A percentile compares a stretch with the other conserved stretches of the same genome.
These are phyloP conservation scores for Drosophila nigritarsus DNA, from an alignment of 2,888 invertebrate genomes.

Conservation along the genomic window DNA sequence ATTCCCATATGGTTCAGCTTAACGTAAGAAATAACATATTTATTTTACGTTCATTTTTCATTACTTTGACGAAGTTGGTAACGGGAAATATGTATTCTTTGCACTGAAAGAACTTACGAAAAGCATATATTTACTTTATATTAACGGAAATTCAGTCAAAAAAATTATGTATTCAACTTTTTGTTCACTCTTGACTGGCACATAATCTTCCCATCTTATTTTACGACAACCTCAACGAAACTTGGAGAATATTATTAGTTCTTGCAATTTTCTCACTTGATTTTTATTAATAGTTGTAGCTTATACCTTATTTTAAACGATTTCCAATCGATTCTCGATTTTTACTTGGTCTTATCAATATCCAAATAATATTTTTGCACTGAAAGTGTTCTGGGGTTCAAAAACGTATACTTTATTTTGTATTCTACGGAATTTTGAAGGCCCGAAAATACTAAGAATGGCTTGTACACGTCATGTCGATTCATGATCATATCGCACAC, in stretches of 20 bases:
- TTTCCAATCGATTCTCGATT: not conserved
- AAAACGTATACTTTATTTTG: constrained; percentile 3
- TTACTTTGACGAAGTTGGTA: not conserved
- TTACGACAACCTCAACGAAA: not conserved
- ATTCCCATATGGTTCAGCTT: constrained; percentile 16
- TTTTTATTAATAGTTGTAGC: not conserved
- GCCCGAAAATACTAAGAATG: constrained; percentile 31
- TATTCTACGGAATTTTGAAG: constrained; percentile 18
- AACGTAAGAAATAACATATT: constrained; percentile 5
- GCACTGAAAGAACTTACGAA: not conserved
- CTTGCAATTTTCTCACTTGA: not conserved
- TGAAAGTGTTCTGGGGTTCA: too few relatives aligned
- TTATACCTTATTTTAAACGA: not conserved
- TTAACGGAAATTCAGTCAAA: not conserved
- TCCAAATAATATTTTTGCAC: not conserved
- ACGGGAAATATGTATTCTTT: not conserved
- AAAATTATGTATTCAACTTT: not conserved
- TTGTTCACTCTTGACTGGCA: not conserved
- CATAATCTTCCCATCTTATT: not conserved
- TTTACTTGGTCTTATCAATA: not conserved
- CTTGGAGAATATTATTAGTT: not conserved
- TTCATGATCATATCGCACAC: constrained; percentile 30
- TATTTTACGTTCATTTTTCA: constrained; percentile 1
- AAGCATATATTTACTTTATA: not conserved
- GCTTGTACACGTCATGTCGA: constrained; percentile 17